These are phyloP conservation scores for Rhogogaster chlorosoma DNA, from an alignment of 2,888 invertebrate species.

Conservation along the genomic window DNA sequence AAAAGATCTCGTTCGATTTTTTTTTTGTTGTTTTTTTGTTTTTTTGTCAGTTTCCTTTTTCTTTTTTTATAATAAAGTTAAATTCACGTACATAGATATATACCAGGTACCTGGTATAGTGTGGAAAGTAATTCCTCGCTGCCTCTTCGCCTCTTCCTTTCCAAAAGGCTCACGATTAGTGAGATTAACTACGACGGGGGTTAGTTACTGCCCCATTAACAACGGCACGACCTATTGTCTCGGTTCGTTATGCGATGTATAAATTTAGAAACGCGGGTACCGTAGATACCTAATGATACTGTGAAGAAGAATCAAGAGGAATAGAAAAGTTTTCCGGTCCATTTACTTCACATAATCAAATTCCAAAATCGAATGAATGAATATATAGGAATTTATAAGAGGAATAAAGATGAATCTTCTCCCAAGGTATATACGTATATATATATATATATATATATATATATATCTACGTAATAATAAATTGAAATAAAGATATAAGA, in stretches of 20 bases:
- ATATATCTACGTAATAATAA: neutral
- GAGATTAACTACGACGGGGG: slow-evolving; percentile 33
- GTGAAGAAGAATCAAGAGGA: too few species aligned
- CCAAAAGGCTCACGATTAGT: neutral
- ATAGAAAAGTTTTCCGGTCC: too few species aligned
- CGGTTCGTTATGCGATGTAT: slow-evolving; percentile 43
- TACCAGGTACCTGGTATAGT: neutral
- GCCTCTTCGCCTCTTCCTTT: neutral
- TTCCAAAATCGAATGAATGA: too few species aligned
- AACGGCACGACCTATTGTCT: slow-evolving; percentile 45
- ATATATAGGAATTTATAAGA: too few species aligned
- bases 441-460: neutral
- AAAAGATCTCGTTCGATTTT: neutral
- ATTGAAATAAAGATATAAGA: slow-evolving; percentile 30
- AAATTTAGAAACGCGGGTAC: slow-evolving; percentile 15
- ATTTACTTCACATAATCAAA: too few species aligned
- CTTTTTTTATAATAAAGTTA: neutral
- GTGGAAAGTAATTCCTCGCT: neutral
- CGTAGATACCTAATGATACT: slow-evolving; percentile 54
- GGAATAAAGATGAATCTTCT: too few species aligned
- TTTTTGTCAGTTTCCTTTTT: neutral
- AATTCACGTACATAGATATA: neutral
- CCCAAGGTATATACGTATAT: neutral
- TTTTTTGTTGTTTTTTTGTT: neutral
- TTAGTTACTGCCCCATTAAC: slow-evolving; percentile 43